Base-by-base conservation (phyloP, 2,113 vertebrate genomes). In the Chinchilla lanigera region DNA sequence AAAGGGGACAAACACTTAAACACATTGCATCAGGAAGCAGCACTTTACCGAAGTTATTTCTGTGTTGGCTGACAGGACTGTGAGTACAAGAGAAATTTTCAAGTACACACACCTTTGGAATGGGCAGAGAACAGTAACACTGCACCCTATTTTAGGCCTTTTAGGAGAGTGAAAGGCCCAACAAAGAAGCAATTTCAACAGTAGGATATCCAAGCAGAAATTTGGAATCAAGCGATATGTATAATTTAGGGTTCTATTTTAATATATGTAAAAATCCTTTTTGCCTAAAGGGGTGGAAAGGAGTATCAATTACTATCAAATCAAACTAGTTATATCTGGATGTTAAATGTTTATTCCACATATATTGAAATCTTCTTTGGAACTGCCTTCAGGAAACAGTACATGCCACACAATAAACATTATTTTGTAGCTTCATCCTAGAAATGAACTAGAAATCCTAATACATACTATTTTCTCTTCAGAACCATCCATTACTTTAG, bases 1-100 rank as follows among this genome's bases (percentile, higher is more conserved):
- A 96, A 95, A 98, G 98, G 94, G 67, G 97, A 98, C 97, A 86
- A 92, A 95, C 78, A 97, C 96, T 98, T 94, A 97, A 95, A 88
- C 52, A 94, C 60, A 95, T 81, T 54, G 86, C 54, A 95, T 93
- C 56, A 95, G 95, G 96, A 96, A 93, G 90, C 47, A 85, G 93
- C 52, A 63, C 33, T 88, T 95, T 67, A 95, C 60, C 91, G 89
- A 78, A 95, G 67, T 91, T 41, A 61, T 47, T 83, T 89, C 89
- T 94, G 35, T 14, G 3, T 56, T 56, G 54, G 83, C 75, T 50
- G 17, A 61, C 61, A 73, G 44, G 75, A 67, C 26, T 80, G 3
- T 28, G 60, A 20, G 19, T 0, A 84, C 65, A 69, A 50, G 35
- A 81, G 71, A 54, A 63, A 41, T 33, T 47, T n/a, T 41, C 73